Base-by-base conservation (phyloP, 2,888 invertebrate species). In the Caenorhabditis becei region DNA sequence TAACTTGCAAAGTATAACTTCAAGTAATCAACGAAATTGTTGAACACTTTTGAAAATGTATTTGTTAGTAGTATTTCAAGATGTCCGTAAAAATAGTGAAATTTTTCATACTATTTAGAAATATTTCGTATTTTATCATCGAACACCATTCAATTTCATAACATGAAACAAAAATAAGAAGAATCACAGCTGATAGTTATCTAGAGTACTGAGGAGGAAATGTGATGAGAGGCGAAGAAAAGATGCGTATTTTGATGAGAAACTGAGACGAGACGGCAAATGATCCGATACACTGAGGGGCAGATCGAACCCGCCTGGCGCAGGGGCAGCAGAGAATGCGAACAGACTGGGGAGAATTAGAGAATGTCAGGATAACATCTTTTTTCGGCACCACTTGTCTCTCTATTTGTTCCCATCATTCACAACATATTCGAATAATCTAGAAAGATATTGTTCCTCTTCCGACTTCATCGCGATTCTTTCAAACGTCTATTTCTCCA, bases 281-380 rank as follows among this genome's bases (percentile, higher is more conserved):
- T 71, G 71, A 71, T 71, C 51, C 20, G 54, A 62, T 58, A 37
- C 51, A 61, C 28, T 62, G 51, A 59, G 35, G 44, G 44, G 56
- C 16, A 62, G 56, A 74, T 74, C 58, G 32, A 62, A 63, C 72
- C 65, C 58, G 63, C 62, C 58, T 58, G 56, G 54, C 65, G 65
- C 32, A 65, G 47, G 18, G 41, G 53, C 37, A 37, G 14, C 23
- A 63, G 54, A 59, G 74, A 47, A 28, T 54, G 58, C 18, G 47
- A 58, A 58, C 28, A 37, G 51, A 35, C 11, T 28, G 14, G 2
- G 44, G 66, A 75, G 74, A 56, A 20, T 37, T 28, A 59, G 59
- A 75, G 66, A 66, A 61, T 66, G 66, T 75, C 53, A 66, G 66
- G 75, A 75, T 75, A 75, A 75, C 66, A 75, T 75, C 75, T 75